Conservation (phyloP, 2,888 invertebrate genomes). For the Drosophila niveifrons region DNA sequence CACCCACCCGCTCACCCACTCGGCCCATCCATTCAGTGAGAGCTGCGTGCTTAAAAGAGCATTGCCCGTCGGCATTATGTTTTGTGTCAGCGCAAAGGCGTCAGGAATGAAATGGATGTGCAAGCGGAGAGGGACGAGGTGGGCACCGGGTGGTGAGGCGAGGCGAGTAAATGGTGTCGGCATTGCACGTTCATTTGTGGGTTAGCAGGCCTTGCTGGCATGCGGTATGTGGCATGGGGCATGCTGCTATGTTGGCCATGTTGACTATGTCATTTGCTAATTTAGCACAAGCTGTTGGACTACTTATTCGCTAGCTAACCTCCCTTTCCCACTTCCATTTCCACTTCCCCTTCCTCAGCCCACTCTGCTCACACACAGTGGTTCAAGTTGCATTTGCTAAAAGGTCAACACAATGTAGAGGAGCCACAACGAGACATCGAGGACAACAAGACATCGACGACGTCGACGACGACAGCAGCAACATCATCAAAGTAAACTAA, state of each 20-base stretch:
- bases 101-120: conserved; percentile 13
- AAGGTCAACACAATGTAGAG: conserved; percentile 68
- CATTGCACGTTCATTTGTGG: conserved; percentile 77
- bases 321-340: background rate
- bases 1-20: conserved; percentile 22
- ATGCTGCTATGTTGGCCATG: conserved; percentile 70
- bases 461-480: conserved; percentile 11
- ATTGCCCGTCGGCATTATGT: conserved; percentile 83
- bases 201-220: conserved; percentile 68
- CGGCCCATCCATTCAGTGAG: conserved; percentile 33
- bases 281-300: conserved; percentile 76
- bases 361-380: conserved; percentile 33
- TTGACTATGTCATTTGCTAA: conserved; percentile 80
- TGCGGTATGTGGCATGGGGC: conserved; percentile 6
- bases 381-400: conserved; percentile 71
- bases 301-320: conserved; percentile 43
- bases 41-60: conserved; percentile 80
- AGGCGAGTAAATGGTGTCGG: conserved; percentile 58
- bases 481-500: conserved; percentile 67
- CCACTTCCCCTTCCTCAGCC: background rate
- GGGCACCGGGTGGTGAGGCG: background rate
- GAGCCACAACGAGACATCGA: conserved; percentile 6
- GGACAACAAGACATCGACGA: background rate
- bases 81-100: conserved; percentile 74
- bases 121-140: background rate